Evolutionary conservation across 2,888 invertebrate genomes (phyloP), one percentile per base, ranked within the genome.

Genomic region (Atherix ibis): DNA sequence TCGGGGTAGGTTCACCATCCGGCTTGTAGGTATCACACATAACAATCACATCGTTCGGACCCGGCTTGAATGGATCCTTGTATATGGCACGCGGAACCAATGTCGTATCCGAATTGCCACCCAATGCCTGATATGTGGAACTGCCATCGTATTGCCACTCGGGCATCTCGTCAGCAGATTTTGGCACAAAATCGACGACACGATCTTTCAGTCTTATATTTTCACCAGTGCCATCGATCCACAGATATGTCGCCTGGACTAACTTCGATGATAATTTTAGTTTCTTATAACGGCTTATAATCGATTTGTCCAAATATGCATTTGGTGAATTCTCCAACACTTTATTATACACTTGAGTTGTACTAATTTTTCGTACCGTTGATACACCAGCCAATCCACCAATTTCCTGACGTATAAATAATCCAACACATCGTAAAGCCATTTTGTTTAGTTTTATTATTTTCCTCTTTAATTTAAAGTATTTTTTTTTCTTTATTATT

Each of bases 121-220:
- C 63, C 25, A 59, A 61, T 1, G 75, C 70, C 51, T 80, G 77
- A 41, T 67, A 67, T 1, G 79, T 78, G 36, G 75, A 76, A 48
- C 73, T 75, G 32, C 82, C 82, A 51, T 82, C 80, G 50, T 71
- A 81, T 48, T 73, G 74, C 81, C 82, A 82, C 32, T 73, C 67
- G 1, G 82, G 82, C 26, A 77, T 55, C 48, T 80, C 75, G 60
- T 64, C 51, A 30, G 68, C 56, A 8, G 56, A 49, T 45, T 67
- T 68, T 3, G 81, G 80, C 4, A 71, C 58, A 46, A 69, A 73
- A 49, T 76, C 69, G 18, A 81, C 59, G 0, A 80, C 76, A 40
- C 75, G 67, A 32, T 77, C 74, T 52, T 82, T 82, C 25, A 71
- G 65, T 14, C 83, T 65, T 9, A 81, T 44, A 46, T 73, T 64